phyloP scores from a whole-genome alignment of 2,113 vertebrate species.

The Neofelis nebulosa region DNA sequence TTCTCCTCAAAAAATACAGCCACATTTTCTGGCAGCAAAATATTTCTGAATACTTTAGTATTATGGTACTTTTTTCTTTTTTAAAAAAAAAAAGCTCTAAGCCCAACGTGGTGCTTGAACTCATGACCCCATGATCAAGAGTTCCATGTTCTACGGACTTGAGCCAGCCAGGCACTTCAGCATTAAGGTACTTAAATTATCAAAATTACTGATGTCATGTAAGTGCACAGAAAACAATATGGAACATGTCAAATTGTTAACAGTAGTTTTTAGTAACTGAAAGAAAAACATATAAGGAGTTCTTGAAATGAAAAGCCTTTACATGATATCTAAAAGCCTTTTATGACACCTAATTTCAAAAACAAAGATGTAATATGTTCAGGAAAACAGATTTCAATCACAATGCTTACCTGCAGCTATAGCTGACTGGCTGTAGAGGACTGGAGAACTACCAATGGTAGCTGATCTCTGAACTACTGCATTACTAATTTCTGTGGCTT shows the following conservation, averaged over 20 bases:
- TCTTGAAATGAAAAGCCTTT: neutral
- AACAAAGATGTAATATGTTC: neutral
- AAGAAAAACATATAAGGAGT: neutral
- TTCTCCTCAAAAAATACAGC: neutral
- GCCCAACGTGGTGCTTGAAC: neutral
- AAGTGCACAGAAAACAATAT: neutral
- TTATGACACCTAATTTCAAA: neutral
- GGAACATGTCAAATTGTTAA: neutral
- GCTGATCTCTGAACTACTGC: constrained; percentile 88
- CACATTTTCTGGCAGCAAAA: neutral
- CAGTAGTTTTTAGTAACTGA: neutral
- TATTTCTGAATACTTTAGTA: neutral
- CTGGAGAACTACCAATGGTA: constrained; percentile 95
- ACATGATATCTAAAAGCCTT: neutral
- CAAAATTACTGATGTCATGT: neutral
- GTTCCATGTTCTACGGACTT: neutral
- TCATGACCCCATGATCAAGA: neutral
- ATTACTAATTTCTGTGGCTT: constrained; percentile 85
- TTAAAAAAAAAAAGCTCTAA: neutral
- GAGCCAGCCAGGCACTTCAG: neutral
- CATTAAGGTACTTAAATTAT: neutral
- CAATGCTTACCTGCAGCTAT: constrained; percentile 85
- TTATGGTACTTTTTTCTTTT: neutral
- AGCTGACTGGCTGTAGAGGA: constrained; percentile 93
- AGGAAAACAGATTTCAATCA: neutral